These are phyloP conservation scores for Gastrophryne carolinensis DNA, from an alignment of 2,797 vertebrate species.

Conservation along the genomic window DNA sequence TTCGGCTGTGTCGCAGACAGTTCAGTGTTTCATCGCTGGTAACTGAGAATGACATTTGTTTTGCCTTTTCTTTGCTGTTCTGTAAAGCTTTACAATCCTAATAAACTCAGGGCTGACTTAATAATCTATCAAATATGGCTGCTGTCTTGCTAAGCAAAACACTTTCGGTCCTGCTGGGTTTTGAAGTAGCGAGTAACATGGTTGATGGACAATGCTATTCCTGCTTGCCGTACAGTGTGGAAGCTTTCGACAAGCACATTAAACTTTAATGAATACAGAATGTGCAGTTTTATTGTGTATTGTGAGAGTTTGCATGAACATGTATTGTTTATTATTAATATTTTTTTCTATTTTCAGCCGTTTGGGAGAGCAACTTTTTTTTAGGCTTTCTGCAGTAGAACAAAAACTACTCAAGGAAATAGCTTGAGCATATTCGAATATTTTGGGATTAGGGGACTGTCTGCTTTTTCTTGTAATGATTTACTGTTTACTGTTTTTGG, in stretches of 20 bases:
- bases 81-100: slow-evolving; percentile 47
- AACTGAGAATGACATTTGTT: slow-evolving; percentile 33
- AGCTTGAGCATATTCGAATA: too few species aligned
- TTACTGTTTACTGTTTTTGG: too few species aligned
- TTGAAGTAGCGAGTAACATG: slow-evolving; percentile 59
- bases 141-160: slow-evolving; percentile 53
- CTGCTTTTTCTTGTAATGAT: too few species aligned
- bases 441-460: too few species aligned
- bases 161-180: slow-evolving; percentile 62
- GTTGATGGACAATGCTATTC: slow-evolving; percentile 63
- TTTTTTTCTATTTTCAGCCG: slow-evolving; percentile 50
- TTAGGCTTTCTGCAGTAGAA: too few species aligned
- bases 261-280: slow-evolving; percentile 80
- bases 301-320: slow-evolving; percentile 71
- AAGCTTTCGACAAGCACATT: slow-evolving; percentile 76
- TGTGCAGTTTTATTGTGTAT: slow-evolving; percentile 69
- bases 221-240: slow-evolving; percentile 62
- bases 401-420: too few species aligned
- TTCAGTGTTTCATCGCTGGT: slow-evolving; percentile 40
- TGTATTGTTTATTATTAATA: slow-evolving; percentile 75
- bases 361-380: slow-evolving; percentile 17
- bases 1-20: slow-evolving; percentile 22
- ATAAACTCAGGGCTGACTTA: slow-evolving; percentile 29
- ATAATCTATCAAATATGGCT: slow-evolving; percentile 54
- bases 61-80: slow-evolving; percentile 22